These are phyloP conservation scores for Trichechus manatus DNA, from an alignment of 2,113 vertebrate genomes.

Conservation along the genomic window DNA sequence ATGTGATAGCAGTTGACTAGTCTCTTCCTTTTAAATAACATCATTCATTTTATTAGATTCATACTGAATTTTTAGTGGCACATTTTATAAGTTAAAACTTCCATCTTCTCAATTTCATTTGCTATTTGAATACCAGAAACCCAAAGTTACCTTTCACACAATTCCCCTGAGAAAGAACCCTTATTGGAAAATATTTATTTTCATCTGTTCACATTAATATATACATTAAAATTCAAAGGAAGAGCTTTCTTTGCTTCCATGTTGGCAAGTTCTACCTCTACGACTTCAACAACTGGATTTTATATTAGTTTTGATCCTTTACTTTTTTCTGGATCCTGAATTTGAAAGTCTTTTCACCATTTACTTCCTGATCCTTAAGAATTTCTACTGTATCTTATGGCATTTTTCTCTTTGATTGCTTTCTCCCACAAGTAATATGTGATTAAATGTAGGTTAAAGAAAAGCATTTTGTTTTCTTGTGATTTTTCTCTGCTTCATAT, in stretches of 20 bases:
- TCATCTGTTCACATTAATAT: neutral
- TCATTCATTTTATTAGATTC: constrained; percentile 67
- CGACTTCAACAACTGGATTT: constrained; percentile 44
- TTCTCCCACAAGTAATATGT: neutral
- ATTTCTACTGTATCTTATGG: neutral
- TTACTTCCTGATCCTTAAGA: neutral
- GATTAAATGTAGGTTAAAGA: constrained; percentile 1
- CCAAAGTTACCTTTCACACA: constrained; percentile 54
- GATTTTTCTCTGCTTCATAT: neutral
- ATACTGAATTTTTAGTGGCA: constrained; percentile 65
- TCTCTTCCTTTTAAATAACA: constrained; percentile 65
- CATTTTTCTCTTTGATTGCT: neutral
- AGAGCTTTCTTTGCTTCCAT: neutral
- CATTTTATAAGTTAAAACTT: constrained; percentile 60
- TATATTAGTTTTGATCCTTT: constrained; percentile 37
- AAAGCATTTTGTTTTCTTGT: constrained; percentile 1
- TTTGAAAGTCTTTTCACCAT: neutral
- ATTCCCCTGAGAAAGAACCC: neutral
- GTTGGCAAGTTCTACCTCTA: neutral
- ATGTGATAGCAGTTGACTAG: constrained; percentile 47
- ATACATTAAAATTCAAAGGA: constrained; percentile 37
- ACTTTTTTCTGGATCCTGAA: constrained; percentile 4
- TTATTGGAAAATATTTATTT: constrained; percentile 47
- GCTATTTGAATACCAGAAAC: constrained; percentile 54
- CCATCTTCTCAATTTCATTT: constrained; percentile 65